Base-by-base conservation (phyloP, 2,797 vertebrate genomes). In the Falco novaeseelandiae region DNA sequence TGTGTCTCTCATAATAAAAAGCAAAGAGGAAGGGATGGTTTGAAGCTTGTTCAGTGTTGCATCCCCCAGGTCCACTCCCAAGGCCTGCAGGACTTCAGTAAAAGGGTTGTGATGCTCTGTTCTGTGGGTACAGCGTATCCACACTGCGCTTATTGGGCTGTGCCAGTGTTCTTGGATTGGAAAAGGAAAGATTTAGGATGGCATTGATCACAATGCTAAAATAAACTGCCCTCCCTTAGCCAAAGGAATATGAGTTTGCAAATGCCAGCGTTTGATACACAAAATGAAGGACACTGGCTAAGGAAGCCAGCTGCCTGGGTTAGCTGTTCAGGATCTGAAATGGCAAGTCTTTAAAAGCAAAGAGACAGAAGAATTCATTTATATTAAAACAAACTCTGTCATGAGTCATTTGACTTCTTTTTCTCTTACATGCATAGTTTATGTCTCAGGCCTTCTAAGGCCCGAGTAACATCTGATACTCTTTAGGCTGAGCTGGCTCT, bases 321-420 rank as follows among this genome's bases (percentile, higher is more conserved):
- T 89, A 74, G 89, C 79, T 87, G 69, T 30, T 89, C 71, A 26
- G 55, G 46, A 51, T 96, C 96, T 93, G 91, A 87, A 90, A 93
- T 89, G 92, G 92, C 95, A 96, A 48, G 57, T 92, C 96, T 97
- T 95, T 97, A 70, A 96, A 97, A 98, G 90, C 91, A 93, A 86
- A 93, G 73, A 96, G 94, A 79, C 97, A 97, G 96, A 93, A 97
- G 61, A 80, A 97, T 96, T 97, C 73, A 98, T 97, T 97, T 97
- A 88, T 88, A 94, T 93, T 97, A 96, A 96, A 98, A 95, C 95
- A 97, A 98, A 97, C 85, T 96, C 92, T 96, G 97, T 97, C 97
- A 97, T 97, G 98, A 98, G 97, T 98, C 97, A 98, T 98, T 98
- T 97, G 97, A 97, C 97, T 98, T 97, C 93, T 97, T 97, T 96